phyloP scores from a whole-genome alignment of 2,113 vertebrate species.

The Anseranas semipalmata region DNA sequence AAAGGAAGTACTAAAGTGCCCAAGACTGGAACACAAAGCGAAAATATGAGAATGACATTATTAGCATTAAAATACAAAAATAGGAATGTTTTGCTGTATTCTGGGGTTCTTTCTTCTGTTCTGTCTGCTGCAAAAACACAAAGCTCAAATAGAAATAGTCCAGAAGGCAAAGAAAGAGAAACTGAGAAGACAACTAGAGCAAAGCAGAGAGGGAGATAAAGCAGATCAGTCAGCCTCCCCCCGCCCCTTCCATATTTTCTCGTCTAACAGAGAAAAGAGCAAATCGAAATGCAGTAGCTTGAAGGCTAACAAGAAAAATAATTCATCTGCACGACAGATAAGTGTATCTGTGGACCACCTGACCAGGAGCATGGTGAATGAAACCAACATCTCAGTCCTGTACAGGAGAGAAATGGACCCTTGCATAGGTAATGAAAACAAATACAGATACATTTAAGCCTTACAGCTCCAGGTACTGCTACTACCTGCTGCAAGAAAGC shows the following conservation, averaged over 20 bases:
- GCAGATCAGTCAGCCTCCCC: neutral
- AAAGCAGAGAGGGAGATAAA: neutral
- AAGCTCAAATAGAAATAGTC: neutral
- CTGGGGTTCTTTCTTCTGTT: neutral
- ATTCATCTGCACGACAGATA: neutral
- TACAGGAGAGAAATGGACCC: neutral
- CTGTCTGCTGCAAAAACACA: neutral
- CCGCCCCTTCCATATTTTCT: neutral
- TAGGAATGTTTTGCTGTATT: neutral
- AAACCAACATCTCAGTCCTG: neutral
- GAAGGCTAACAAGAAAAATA: neutral
- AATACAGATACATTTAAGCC: neutral
- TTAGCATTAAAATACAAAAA: neutral
- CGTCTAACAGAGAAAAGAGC: neutral
- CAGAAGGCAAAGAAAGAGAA: neutral
- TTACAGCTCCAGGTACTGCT: neutral
- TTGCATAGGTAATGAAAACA: neutral
- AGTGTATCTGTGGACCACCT: neutral
- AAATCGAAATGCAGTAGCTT: neutral
- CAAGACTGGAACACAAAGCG: neutral
- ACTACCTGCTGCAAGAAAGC: neutral
- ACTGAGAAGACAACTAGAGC: neutral
- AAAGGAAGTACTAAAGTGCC: neutral
- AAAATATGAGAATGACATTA: neutral
- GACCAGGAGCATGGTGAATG: neutral